Evolutionary conservation across 2,797 vertebrate genomes (phyloP), one percentile per base, ranked within the genome.

Genomic region (Melanogrammus aeglefinus): DNA sequence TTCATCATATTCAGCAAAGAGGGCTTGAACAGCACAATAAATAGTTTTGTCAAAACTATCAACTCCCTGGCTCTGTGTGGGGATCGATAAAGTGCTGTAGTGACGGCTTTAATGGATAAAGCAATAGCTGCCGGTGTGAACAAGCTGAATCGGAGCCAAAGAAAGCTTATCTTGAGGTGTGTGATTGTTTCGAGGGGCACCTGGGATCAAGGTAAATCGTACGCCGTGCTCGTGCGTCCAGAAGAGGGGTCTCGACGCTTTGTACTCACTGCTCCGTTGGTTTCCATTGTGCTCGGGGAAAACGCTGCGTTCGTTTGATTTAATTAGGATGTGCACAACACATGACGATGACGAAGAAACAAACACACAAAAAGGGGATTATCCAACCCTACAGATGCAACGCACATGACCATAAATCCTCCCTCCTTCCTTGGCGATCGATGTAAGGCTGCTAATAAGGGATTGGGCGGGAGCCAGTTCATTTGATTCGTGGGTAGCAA

Each of bases 361-460:
- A 79, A 79, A 78, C 85, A 75, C 80, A 69, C 6, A 69, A 63
- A 63, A 63, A 24, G 57, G 21, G 14, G 47, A 63, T 63, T 8
- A 24, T 24, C 1, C 57, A 24, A 9, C 8, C 21, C 21, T 63
- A 24, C 63, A 69, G 63, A 69, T 69, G 63, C 63, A 69, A 27
- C n/a, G 27, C 63, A 69, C 63, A 69, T 69, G 63, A 27, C 63
- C 24, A 69, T 69, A 24, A 69, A 24, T 69, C 63, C 63, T 10
- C 63, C n/a, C 6, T 63, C 21, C 8, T 63, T 80, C 78, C 24
- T 2, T 82, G 72, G 74, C 83, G 82, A 80, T 85, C 84, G 84
- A 85, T 82, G 85, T 86, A 88, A 85, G 82, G 83, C 80, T 86
- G 76, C 76, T 72, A 82, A 83, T 75, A 89, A 88, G 80, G 70